These are phyloP conservation scores for Thamnaconus septentrionalis DNA, from an alignment of 2,113 vertebrate genomes.

Conservation along the genomic window DNA sequence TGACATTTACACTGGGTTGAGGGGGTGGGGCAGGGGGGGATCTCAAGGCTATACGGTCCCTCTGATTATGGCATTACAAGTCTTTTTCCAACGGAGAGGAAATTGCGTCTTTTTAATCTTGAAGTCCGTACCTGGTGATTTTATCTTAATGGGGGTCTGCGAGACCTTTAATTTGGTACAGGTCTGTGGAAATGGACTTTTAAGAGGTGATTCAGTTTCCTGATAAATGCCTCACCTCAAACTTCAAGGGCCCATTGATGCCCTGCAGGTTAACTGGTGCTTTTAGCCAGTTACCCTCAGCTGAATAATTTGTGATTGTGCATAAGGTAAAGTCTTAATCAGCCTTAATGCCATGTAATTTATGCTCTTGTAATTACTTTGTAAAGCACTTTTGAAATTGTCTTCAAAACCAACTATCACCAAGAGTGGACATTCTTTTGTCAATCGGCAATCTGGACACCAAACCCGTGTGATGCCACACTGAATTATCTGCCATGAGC, in stretches of 20 bases:
- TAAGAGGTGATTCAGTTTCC: constrained; percentile 25
- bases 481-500: too few species aligned
- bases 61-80: constrained; percentile 46
- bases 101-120: constrained; percentile 43
- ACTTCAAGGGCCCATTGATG: not conserved
- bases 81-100: constrained; percentile 37
- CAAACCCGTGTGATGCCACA: too few species aligned
- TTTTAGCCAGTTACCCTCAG: too few species aligned
- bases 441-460: too few species aligned
- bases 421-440: too few species aligned
- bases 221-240: constrained; percentile 21
- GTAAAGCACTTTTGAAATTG: constrained; percentile 1
- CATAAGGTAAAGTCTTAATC: not conserved
- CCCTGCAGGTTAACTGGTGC: too few species aligned
- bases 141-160: constrained; percentile 44
- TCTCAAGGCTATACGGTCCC: constrained; percentile 46
- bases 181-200: constrained; percentile 28
- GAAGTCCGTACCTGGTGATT: constrained; percentile 49
- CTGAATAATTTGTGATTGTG: not conserved
- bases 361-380: not conserved
- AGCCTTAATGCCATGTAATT: not conserved
- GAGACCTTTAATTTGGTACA: constrained; percentile 46
- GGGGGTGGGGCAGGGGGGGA: constrained; percentile 7
- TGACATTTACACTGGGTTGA: constrained; percentile 63
- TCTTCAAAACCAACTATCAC: too few species aligned